Conservation (phyloP, 2,888 invertebrate species). For the Eilema griseolum region DNA sequence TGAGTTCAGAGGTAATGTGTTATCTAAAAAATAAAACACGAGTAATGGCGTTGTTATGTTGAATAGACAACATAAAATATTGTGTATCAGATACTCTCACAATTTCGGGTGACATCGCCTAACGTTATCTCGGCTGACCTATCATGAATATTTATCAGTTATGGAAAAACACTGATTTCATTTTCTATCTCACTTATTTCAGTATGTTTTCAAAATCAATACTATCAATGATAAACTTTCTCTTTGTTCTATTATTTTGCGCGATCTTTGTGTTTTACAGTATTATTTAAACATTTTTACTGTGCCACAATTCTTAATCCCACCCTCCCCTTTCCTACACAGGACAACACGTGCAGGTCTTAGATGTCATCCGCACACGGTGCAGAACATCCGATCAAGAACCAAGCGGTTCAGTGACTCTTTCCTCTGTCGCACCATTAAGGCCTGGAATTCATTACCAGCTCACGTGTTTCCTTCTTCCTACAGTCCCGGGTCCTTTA, state of each 20-base stretch:
- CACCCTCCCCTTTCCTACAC: too few relatives aligned
- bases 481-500: too few relatives aligned
- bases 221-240: conserved; percentile 47
- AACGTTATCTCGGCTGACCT: conserved; percentile 68
- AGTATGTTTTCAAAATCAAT: conserved; percentile 56
- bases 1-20: conserved; percentile 25
- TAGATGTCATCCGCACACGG: too few relatives aligned
- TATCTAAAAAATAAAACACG: conserved; percentile 23
- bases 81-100: conserved; percentile 32
- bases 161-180: conserved; percentile 75
- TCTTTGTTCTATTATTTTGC: conserved; percentile 21
- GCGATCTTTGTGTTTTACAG: not conserved
- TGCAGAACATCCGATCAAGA: too few relatives aligned
- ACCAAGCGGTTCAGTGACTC: too few relatives aligned
- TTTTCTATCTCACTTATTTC: conserved; percentile 55
- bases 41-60: conserved; percentile 13
- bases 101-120: conserved; percentile 60
- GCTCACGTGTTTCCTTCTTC: too few relatives aligned
- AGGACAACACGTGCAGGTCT: too few relatives aligned
- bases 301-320: not conserved
- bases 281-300: not conserved
- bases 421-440: too few relatives aligned
- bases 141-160: conserved; percentile 81
- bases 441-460: too few relatives aligned
- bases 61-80: conserved; percentile 23